phyloP scores from a whole-genome alignment of 2,113 vertebrate genomes.

The Pteruthius melanotis region DNA sequence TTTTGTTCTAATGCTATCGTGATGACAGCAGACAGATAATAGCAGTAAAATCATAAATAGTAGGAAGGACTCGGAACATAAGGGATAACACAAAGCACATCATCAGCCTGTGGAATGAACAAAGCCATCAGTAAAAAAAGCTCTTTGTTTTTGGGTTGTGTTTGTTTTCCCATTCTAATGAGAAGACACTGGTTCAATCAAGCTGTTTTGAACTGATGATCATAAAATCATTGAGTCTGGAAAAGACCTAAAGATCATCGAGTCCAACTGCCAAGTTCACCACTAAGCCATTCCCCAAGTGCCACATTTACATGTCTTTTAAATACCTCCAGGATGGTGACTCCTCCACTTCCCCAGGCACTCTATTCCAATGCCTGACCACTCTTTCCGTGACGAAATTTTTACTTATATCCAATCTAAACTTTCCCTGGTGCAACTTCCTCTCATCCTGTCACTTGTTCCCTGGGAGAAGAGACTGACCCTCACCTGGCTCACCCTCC shows the following conservation, averaged over 20 bases:
- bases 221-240: neutral
- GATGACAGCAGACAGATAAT: slow-evolving; percentile 42
- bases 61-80: neutral
- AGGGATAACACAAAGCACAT: slow-evolving; percentile 33
- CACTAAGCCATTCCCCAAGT: neutral
- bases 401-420: neutral
- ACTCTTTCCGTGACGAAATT: neutral
- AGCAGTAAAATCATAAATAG: slow-evolving; percentile 49
- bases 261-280: neutral
- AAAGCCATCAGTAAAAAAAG: neutral
- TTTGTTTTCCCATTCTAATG: slow-evolving; percentile 20
- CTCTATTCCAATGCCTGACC: neutral
- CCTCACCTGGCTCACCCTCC: neutral
- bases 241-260: neutral
- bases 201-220: slow-evolving; percentile 33
- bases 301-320: neutral
- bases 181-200: slow-evolving; percentile 11
- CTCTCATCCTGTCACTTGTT: neutral
- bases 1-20: neutral
- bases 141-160: neutral
- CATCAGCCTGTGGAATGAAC: slow-evolving; percentile 16
- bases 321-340: neutral
- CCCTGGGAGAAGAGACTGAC: rapidly evolving
- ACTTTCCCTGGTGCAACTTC: neutral
- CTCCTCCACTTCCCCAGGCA: neutral